Evolutionary conservation across 2,888 invertebrate genomes (phyloP).

Genomic region (Chaitophorus viminalis): DNA sequence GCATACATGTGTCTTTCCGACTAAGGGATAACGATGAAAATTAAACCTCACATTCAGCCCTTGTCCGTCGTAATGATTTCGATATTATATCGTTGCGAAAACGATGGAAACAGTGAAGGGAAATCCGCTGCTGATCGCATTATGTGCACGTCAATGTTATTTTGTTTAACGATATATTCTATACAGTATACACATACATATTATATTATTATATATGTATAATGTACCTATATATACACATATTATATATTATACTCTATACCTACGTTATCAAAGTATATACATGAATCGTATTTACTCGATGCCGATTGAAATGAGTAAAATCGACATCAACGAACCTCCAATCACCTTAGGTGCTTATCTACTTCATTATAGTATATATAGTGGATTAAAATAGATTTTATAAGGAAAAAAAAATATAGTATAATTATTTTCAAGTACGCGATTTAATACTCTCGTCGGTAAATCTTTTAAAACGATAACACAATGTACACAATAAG

Average conservation of each 20-base stretch:
- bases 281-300: background rate
- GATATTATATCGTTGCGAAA: background rate
- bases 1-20: background rate
- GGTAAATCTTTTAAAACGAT: too few relatives aligned
- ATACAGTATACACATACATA: background rate
- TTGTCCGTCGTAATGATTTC: background rate
- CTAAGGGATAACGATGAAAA: background rate
- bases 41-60: background rate
- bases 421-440: background rate
- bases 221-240: background rate
- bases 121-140: background rate
- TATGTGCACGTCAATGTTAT: background rate
- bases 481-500: too few relatives aligned
- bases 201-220: too few relatives aligned
- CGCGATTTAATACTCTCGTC: background rate
- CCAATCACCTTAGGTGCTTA: background rate
- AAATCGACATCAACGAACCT: background rate
- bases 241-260: too few relatives aligned
- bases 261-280: background rate
- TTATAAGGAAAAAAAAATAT: background rate
- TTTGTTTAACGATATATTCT: background rate
- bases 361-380: background rate
- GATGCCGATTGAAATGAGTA: background rate
- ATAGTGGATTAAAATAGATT: background rate
- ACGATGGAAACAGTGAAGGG: background rate